A percentile compares a stretch with the other conserved stretches of the same genome.
Evolutionary conservation across 2,888 invertebrate species (phyloP).

Genomic region (Drosophila affinis): DNA sequence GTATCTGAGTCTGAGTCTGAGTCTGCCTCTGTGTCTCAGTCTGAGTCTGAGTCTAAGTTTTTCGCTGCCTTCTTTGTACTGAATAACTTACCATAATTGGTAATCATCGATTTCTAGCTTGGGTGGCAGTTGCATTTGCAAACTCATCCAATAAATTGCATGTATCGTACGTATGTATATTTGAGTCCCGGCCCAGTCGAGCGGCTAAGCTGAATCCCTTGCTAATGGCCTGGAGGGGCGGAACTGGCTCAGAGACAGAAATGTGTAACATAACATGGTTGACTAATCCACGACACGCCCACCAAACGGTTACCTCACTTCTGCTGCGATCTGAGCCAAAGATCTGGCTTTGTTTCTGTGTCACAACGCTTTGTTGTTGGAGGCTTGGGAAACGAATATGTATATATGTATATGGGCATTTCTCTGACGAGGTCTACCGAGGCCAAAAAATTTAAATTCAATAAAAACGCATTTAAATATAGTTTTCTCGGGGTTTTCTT

Average conservation of each 20-base stretch:
- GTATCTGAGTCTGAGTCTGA: not conserved
- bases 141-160: slow-evolving; percentile 53
- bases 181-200: slow-evolving; percentile 42
- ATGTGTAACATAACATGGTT: slow-evolving; percentile 58
- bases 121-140: slow-evolving; percentile 39
- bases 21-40: not conserved
- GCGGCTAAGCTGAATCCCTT: slow-evolving; percentile 61
- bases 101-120: slow-evolving; percentile 45
- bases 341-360: slow-evolving; percentile 55
- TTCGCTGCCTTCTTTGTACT: slow-evolving; percentile 8
- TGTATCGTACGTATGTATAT: slow-evolving; percentile 14
- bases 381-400: slow-evolving; percentile 34
- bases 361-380: slow-evolving; percentile 62
- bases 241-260: slow-evolving; percentile 30
- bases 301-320: slow-evolving; percentile 34
- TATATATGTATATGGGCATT: no score
- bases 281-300: slow-evolving; percentile 70
- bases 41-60: not conserved
- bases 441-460: no score
- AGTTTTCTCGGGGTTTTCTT: no score
- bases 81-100: slow-evolving; percentile 56
- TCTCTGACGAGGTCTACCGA: no score
- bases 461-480: no score
- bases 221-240: slow-evolving; percentile 26
- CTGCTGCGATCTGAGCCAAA: slow-evolving; percentile 60